Percentiles rank a stretch among this genome's conserved stretches.
Conservation (phyloP, 1,140 invertebrate genomes). For the Carposina sasakii region DNA sequence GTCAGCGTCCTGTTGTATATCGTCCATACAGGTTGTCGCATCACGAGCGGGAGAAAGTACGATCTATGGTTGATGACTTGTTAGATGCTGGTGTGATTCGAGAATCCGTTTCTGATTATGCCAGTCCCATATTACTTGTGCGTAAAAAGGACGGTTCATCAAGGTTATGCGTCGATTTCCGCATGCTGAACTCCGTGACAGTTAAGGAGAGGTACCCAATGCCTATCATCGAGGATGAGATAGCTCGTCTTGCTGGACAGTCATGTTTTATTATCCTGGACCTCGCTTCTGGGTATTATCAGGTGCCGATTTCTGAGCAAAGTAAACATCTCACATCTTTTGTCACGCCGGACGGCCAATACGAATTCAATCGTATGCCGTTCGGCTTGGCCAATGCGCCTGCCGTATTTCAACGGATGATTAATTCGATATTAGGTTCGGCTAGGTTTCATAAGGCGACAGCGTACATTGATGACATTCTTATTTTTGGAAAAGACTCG, state of each 20-base stretch:
- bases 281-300: slow-evolving; percentile 54
- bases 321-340: slow-evolving; percentile 33
- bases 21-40: slow-evolving; percentile 6
- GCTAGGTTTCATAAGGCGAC: slow-evolving; percentile 18
- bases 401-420: slow-evolving; percentile 25
- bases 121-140: slow-evolving; percentile 32
- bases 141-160: slow-evolving; percentile 33
- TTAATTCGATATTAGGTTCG: slow-evolving; percentile 31
- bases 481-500: slow-evolving; percentile 22
- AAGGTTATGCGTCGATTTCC: slow-evolving; percentile 52
- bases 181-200: slow-evolving; percentile 62
- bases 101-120: slow-evolving; percentile 37
- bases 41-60: slow-evolving; percentile 4
- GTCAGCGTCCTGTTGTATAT: slow-evolving; percentile 3
- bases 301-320: slow-evolving; percentile 48
- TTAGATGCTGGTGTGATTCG: slow-evolving; percentile 39
- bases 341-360: slow-evolving; percentile 34
- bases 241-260: slow-evolving; percentile 38
- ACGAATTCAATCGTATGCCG: slow-evolving; percentile 26
- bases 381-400: slow-evolving; percentile 28
- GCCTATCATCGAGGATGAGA: slow-evolving; percentile 64
- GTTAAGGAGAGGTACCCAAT: slow-evolving; percentile 57
- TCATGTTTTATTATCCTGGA: slow-evolving; percentile 40
- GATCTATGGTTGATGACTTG: background rate
- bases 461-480: slow-evolving; percentile 33